Evolutionary conservation across 2,888 invertebrate species (phyloP).

Genomic region (Labia minor): DNA sequence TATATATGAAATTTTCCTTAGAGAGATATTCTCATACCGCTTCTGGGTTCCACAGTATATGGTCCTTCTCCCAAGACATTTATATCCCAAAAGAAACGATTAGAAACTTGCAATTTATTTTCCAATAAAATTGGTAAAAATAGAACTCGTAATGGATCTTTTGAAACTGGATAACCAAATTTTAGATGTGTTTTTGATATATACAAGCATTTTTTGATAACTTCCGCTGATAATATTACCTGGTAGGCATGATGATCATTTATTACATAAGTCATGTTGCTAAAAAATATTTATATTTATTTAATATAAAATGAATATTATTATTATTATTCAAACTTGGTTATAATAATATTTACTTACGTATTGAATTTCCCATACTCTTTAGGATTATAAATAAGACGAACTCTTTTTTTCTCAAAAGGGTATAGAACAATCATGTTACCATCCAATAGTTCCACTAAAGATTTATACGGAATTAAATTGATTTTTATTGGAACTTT

Average conservation of each 20-base stretch:
- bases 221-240: slow-evolving; percentile 36
- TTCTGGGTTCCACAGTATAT: slow-evolving; percentile 41
- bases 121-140: slow-evolving; percentile 35
- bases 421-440: slow-evolving; percentile 28
- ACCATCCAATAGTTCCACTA: slow-evolving; percentile 27
- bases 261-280: slow-evolving; percentile 35
- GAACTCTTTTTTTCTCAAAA: slow-evolving; percentile 19
- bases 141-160: slow-evolving; percentile 31
- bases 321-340: no score
- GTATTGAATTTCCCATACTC: slow-evolving; percentile 24
- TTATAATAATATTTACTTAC: slow-evolving; percentile 19
- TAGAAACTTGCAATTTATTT: slow-evolving; percentile 45
- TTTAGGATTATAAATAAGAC: slow-evolving; percentile 22
- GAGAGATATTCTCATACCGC: no score
- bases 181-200: slow-evolving; percentile 31
- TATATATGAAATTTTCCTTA: no score
- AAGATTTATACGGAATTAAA: slow-evolving; percentile 23
- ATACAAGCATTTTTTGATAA: slow-evolving; percentile 34
- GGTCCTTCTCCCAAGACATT: slow-evolving; percentile 36
- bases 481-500: slow-evolving; percentile 20
- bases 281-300: slow-evolving; percentile 32
- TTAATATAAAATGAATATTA: no score
- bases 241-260: slow-evolving; percentile 38
- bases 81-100: slow-evolving; percentile 40
- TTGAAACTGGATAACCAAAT: slow-evolving; percentile 36